These are phyloP conservation scores for Pandemis heparana DNA, from an alignment of 2,888 invertebrate species.

Conservation along the genomic window DNA sequence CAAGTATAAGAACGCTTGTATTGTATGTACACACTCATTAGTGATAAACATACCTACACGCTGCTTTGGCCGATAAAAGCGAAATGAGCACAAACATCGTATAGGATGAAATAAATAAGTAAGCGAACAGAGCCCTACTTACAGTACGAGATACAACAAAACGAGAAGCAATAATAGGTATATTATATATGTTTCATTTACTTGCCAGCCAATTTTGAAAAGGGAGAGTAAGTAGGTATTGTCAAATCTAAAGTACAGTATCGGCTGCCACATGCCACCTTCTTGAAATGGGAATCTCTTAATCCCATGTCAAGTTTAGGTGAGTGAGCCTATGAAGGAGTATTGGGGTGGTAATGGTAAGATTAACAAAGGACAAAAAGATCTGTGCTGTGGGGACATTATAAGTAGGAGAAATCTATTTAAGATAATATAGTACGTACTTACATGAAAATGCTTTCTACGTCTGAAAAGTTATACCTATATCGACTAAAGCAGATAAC, in stretches of 20 bases:
- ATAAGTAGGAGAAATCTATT: background rate
- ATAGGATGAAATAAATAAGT: background rate
- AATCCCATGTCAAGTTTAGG: background rate
- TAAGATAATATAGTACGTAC: no score
- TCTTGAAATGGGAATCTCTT: conserved; percentile 2
- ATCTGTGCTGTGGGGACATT: background rate
- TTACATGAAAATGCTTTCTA: background rate
- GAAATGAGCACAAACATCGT: background rate
- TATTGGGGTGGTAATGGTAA: background rate
- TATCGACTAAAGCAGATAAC: background rate
- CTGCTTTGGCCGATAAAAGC: background rate
- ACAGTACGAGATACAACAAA: background rate
- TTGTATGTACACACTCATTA: conserved; percentile 20
- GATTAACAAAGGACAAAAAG: background rate
- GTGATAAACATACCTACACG: background rate
- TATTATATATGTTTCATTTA: background rate
- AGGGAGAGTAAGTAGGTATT: background rate
- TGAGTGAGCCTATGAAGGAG: background rate
- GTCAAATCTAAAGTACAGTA: background rate
- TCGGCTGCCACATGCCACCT: background rate
- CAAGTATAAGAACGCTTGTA: conserved; percentile 14
- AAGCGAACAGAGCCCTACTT: background rate
- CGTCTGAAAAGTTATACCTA: background rate
- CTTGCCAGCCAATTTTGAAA: background rate
- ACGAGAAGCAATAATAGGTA: background rate